phyloP scores from a whole-genome alignment of 2,797 vertebrate genomes.

The Echiichthys vipera region DNA sequence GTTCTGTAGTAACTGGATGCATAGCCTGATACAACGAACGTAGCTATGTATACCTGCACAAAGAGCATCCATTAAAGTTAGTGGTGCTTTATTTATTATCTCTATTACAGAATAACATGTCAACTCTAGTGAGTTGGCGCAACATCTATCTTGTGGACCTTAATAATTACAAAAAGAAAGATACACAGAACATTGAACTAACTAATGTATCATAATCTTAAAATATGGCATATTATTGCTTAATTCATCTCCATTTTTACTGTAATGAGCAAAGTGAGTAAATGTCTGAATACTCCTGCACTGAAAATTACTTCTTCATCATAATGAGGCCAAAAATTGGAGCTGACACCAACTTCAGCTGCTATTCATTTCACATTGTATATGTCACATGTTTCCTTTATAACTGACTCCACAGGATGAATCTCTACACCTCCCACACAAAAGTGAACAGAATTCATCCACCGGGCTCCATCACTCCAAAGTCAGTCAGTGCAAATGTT shows the following conservation, averaged over 20 bases:
- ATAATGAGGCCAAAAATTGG: conserved; percentile 20
- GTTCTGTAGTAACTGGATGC: conserved; percentile 96
- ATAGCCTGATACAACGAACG: conserved; percentile 94
- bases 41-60: conserved; percentile 92
- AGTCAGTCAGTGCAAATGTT: conserved; percentile 1
- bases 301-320: conserved; percentile 22
- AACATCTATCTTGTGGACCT: not conserved
- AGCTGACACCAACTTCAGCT: conserved; percentile 2
- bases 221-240: not conserved
- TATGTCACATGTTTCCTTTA: conserved; percentile 1
- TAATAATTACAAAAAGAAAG: not conserved
- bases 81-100: not conserved
- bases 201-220: not conserved
- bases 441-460: conserved; percentile 7
- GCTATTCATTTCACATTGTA: conserved; percentile 18
- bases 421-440: conserved; percentile 20
- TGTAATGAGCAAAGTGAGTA: conserved; percentile 32
- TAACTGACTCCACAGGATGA: conserved; percentile 11
- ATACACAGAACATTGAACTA: too few relatives aligned
- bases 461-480: conserved; percentile 2
- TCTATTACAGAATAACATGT: conserved; percentile 7
- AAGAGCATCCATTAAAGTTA: conserved; percentile 2
- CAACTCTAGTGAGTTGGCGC: not conserved
- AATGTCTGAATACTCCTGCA: too few relatives aligned
- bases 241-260: conserved; percentile 20